Evolutionary conservation across 1,140 invertebrate genomes (phyloP).

Genomic region (Macrobrachium rosenbergii): DNA sequence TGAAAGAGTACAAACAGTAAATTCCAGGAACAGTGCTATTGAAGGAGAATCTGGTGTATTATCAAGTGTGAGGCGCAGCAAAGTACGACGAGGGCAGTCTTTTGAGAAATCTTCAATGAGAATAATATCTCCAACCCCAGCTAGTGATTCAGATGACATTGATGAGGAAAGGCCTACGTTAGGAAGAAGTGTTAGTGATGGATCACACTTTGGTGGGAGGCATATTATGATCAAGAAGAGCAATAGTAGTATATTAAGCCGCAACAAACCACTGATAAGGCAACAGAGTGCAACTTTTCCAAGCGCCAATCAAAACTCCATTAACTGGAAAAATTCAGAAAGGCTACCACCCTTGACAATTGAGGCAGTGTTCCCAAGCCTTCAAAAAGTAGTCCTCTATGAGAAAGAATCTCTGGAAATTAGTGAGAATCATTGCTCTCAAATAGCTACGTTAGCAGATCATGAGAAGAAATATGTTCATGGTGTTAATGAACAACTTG

Average conservation of each 20-base stretch:
- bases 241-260: slow-evolving; percentile 18
- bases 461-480: slow-evolving; percentile 42
- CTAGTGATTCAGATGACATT: slow-evolving; percentile 13
- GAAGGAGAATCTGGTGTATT: slow-evolving; percentile 17
- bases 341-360: slow-evolving; percentile 31
- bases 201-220: slow-evolving; percentile 17
- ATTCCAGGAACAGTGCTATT: slow-evolving; percentile 44
- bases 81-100: slow-evolving; percentile 40
- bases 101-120: slow-evolving; percentile 14
- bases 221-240: slow-evolving; percentile 33
- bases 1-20: slow-evolving; percentile 18
- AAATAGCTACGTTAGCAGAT: background rate
- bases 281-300: slow-evolving; percentile 39
- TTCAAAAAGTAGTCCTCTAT: slow-evolving; percentile 40
- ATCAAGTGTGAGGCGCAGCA: slow-evolving; percentile 14
- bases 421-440: background rate
- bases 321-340: slow-evolving; percentile 5
- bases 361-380: slow-evolving; percentile 39
- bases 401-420: background rate
- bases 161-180: slow-evolving; percentile 13
- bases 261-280: slow-evolving; percentile 9
- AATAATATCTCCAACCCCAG: background rate
- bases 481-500: slow-evolving; percentile 21
- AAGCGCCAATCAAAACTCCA: slow-evolving; percentile 16
- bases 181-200: background rate